Conservation (phyloP, 2,888 invertebrate species). For the Zeuzera pyrina region DNA sequence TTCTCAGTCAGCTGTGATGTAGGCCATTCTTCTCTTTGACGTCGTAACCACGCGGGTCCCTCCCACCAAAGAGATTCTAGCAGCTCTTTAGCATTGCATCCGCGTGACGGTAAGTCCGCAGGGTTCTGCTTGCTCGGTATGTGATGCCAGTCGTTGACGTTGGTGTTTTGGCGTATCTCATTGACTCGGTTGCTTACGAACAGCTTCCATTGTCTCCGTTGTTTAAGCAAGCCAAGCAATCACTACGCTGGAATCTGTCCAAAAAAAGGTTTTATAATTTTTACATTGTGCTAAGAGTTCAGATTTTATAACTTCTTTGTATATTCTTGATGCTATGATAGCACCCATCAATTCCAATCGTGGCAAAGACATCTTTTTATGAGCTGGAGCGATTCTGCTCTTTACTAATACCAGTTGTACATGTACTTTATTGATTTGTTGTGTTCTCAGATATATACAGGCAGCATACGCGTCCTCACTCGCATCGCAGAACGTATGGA, state of each 20-base stretch:
- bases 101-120: constrained; percentile 13
- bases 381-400: too few species aligned
- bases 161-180: constrained; percentile 9
- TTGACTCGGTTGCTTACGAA: constrained; percentile 11
- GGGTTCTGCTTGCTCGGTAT: constrained; percentile 9
- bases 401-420: too few species aligned
- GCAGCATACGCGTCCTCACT: too few species aligned
- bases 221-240: constrained; percentile 11
- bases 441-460: too few species aligned
- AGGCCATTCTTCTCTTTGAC: constrained; percentile 1
- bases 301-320: too few species aligned
- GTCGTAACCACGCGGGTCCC: constrained; percentile 9
- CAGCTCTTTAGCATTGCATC: constrained; percentile 9
- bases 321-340: too few species aligned
- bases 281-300: too few species aligned
- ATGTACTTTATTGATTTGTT: too few species aligned
- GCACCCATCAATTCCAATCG: too few species aligned
- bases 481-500: too few species aligned
- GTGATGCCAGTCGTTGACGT: constrained; percentile 7
- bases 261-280: too few species aligned
- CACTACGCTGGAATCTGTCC: constrained; percentile 7
- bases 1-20: neutral
- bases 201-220: constrained; percentile 4
- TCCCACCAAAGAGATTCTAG: constrained; percentile 8
- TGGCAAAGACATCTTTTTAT: too few species aligned